Evolutionary conservation across 1,140 invertebrate genomes (phyloP), one percentile per base, ranked within the genome.

Genomic region (Stenopsyche tienmushanensis): DNA sequence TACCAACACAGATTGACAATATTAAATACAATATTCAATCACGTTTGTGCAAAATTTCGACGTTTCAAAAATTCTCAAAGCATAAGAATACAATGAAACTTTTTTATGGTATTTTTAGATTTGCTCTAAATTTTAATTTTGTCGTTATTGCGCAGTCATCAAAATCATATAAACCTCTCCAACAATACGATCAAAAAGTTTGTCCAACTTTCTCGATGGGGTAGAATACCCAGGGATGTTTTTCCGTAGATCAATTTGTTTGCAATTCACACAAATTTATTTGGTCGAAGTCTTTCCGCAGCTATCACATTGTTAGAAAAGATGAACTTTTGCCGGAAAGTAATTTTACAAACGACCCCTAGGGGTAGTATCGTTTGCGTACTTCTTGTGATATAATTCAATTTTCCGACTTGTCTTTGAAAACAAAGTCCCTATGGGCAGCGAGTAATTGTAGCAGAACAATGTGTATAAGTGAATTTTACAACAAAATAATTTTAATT

Each of bases 341-440:
- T 34, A 17, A 34, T 55, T 55, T 26, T 20, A 55, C n/a, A 55
- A 55, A 55, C 18, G 24, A 18, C 17, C 15, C 52, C 29, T 25
- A 9, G 8, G 52, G 52, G 52, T 55, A 13, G 52, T 26, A 55
- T 55, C 52, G 24, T 55, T 55, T 17, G n/a, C 24, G 47, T 21
- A 49, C 47, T 15, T 49, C 3, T 49, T 7, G 29, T 20, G 29
- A 34, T 34, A 55, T 55, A 55, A 55, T 55, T 55, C 26, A 55
- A 55, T 55, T 55, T 55, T 29, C 24, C 18, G 44, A 7, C 13
- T 18, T 50, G 47, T 20, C 3, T 21, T 18, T 50, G 29, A 13
- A n/a, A 34, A 13, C 29, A 34, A 34, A 34, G 5, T 34, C 29
- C 29, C 29, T 34, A 34, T 34, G 29, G 29, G 13, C 29, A 34